Base-by-base conservation (phyloP, 2,113 vertebrate genomes). In the Suncus etruscus region DNA sequence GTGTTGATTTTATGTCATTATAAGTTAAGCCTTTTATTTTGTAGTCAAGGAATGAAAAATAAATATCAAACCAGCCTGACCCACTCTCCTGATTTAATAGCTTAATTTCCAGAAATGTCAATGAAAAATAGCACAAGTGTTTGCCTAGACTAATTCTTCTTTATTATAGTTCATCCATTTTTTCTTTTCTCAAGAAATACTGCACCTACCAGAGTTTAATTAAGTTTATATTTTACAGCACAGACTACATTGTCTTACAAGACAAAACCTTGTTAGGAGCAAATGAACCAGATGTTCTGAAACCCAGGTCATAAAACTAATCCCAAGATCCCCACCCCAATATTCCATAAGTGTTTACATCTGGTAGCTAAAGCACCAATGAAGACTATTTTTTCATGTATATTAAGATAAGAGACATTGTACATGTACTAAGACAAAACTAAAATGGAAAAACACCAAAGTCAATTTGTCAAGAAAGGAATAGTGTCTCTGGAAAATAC, bases 1-100 rank as follows among this genome's bases (percentile, higher is more conserved):
- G 91, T 95, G 86, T 93, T 95, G 91, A 89, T 88, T 95, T 95
- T 90, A 91, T 90, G 91, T 91, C 88, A 94, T 83, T 93, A 73
- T 92, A 95, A 94, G 87, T 94, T 95, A 94, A 95, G 85, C 45
- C 0, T 90, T 81, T 91, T 91, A 91, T 47, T 96, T 87, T 92
- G 83, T 83, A 74, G 51, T 89, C 89, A 92, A 81, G 47, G 69
- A 95, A 95, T 1, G 12, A 91, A 92, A 96, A 92, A 92, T 95
- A 95, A 96, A 95, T 96, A 96, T 85, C 74, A 94, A 88, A 84
- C 45, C 29, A 10, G n/a, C 45, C 70, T 85, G 90, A 77, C 72
- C 91, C 27, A 18, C n/a, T 74, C 51, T 92, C 94, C 74, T 90
- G 90, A 86, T 87, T 94, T 93, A 88, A 86, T 93, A 90, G 83